Base-by-base conservation (phyloP, 2,888 invertebrate genomes). In the Stictocephala bisonia region DNA sequence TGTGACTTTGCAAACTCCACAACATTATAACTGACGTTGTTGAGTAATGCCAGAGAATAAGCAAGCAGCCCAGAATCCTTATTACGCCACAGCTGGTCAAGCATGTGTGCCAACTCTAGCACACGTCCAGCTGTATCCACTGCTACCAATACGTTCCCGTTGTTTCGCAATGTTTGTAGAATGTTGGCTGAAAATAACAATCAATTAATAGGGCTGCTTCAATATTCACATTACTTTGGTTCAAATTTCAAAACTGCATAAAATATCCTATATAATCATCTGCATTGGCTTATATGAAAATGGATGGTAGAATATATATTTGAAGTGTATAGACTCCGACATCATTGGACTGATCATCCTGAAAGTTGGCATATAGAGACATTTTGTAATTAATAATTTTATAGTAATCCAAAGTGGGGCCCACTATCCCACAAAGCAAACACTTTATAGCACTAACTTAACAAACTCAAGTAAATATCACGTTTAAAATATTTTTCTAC, bases 1-100 rank as follows among this genome's bases (percentile, higher is more conserved):
- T 93, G 97, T 0, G 97, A 97, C 84, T 99, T 99, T 1, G 99
- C 99, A 85, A 99, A 99, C 84, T 99, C 99, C 1, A 99, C 95
- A 0, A 99, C 99, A 83, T 99, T 99, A 82, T 97, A 99, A 83
- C 97, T 96, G 74, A 99, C 97, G 83, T 99, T 97, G 80, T 95
- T 99, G 1, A 99, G 86, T 71, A 99, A 86, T 0, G 97, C 95
- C 64, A 99, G 85, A 0, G 97, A 96, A 84, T 99, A 99, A 0
- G 97, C 95, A 75, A 96, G 90, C 2, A 99, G 86, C 0, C 99
- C 99, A 0, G 98, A 97, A 82, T 98, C 98, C 82, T 95, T 94
- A 83, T 96, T 97, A 68, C 94, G 87, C 97, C 97, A 97, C 9
- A 97, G 85, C 81, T 96, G 96, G 82, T 97, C 96, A 81, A 99